These are phyloP conservation scores for Gnathonemus echidnorhynchus DNA, from an alignment of 2,113 vertebrate species.

Conservation along the genomic window DNA sequence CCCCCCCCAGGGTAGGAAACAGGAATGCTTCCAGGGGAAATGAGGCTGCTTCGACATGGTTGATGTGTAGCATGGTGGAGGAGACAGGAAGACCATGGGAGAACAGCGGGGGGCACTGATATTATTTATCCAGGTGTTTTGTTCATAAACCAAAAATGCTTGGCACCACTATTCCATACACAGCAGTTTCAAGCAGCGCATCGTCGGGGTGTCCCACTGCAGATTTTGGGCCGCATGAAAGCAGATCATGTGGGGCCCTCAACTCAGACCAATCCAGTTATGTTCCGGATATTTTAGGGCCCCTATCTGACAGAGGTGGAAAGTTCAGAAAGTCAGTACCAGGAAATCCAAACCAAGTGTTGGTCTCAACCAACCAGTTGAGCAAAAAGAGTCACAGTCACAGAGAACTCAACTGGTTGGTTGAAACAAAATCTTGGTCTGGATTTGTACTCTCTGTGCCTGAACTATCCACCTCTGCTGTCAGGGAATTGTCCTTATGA, in stretches of 20 bases:
- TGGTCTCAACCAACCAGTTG: too few species aligned
- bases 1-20: background rate
- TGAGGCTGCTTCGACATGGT: background rate
- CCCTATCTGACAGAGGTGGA: background rate
- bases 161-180: background rate
- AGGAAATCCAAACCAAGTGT: background rate
- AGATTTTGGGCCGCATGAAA: background rate
- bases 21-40: background rate
- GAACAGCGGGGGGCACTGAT: background rate
- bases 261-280: background rate
- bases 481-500: background rate
- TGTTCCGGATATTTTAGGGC: background rate
- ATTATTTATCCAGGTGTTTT: background rate
- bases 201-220: background rate
- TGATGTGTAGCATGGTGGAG: constrained; percentile 51
- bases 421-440: background rate
- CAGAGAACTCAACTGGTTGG: background rate
- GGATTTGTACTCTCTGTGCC: background rate
- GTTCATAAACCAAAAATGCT: background rate
- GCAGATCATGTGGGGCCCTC: background rate
- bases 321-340: background rate
- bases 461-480: background rate
- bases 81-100: background rate
- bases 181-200: background rate
- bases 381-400: background rate